These are phyloP conservation scores for Neodiprion fabricii DNA, from an alignment of 1,140 invertebrate genomes.

Conservation along the genomic window DNA sequence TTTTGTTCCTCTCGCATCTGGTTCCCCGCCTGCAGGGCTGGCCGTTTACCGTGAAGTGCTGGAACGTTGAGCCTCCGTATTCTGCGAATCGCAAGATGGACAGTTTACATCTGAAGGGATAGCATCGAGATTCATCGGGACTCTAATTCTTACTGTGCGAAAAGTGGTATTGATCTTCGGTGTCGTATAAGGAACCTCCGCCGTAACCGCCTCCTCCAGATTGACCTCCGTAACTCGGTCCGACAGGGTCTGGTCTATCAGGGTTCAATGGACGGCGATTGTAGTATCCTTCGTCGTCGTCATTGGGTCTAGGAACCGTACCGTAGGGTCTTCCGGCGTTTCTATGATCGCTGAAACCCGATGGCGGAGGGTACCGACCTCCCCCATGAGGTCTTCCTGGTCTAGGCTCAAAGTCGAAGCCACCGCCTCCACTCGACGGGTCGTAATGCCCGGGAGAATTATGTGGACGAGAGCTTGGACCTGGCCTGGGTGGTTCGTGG, in stretches of 20 bases:
- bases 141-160: neutral
- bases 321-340: constrained; percentile 8
- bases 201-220: neutral
- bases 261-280: constrained; percentile 22
- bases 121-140: no score
- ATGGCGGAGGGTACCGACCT: constrained; percentile 1
- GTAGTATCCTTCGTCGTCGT: neutral
- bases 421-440: no score
- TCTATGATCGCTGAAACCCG: neutral
- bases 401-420: neutral
- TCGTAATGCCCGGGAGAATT: neutral
- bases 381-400: neutral
- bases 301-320: constrained; percentile 15
- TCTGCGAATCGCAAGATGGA: neutral
- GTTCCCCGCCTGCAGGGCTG: constrained; percentile 76
- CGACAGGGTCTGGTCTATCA: constrained; percentile 19
- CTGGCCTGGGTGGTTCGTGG: no score
- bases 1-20: constrained; percentile 71
- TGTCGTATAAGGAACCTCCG: neutral
- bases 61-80: constrained; percentile 61
- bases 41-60: constrained; percentile 78
- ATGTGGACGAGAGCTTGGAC: no score
- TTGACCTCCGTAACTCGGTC: constrained; percentile 11
- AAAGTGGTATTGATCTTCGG: neutral
- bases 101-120: no score